Evolutionary conservation across 2,113 vertebrate genomes (phyloP).

Genomic region (Hydrochoerus hydrochaeris): DNA sequence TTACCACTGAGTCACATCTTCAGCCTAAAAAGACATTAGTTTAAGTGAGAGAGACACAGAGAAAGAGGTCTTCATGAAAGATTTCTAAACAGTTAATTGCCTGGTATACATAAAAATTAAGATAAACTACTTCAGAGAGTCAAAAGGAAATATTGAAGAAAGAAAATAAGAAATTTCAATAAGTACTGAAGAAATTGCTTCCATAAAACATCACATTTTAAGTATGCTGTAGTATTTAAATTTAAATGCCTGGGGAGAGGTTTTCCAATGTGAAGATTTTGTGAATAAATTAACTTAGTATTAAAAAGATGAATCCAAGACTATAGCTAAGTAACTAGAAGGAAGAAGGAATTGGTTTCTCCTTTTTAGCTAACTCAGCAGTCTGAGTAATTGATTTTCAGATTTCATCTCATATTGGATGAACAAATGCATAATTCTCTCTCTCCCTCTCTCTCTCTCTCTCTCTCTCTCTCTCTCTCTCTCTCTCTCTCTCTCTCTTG

Average conservation of each 20-base stretch:
- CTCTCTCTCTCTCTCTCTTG: neutral
- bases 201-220: neutral
- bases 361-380: neutral
- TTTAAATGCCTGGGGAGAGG: neutral
- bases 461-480: too few relatives aligned
- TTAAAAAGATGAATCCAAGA: neutral
- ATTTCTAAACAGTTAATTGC: slow-evolving; percentile 16
- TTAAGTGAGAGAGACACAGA: neutral
- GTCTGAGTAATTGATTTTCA: neutral
- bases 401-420: neutral
- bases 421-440: too few relatives aligned
- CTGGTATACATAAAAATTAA: slow-evolving; percentile 7
- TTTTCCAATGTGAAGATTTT: slow-evolving; percentile 21
- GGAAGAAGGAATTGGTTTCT: neutral
- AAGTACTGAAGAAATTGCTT: neutral
- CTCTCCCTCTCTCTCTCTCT: too few relatives aligned
- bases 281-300: slow-evolving; percentile 10
- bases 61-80: neutral
- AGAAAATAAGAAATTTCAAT: neutral
- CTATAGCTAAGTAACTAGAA: neutral
- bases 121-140: slow-evolving; percentile 7
- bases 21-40: neutral
- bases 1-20: neutral
- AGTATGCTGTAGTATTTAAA: neutral
- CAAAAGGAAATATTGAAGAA: neutral